Base-by-base conservation (phyloP, 2,797 vertebrate genomes). In the Lerista edwardsae region DNA sequence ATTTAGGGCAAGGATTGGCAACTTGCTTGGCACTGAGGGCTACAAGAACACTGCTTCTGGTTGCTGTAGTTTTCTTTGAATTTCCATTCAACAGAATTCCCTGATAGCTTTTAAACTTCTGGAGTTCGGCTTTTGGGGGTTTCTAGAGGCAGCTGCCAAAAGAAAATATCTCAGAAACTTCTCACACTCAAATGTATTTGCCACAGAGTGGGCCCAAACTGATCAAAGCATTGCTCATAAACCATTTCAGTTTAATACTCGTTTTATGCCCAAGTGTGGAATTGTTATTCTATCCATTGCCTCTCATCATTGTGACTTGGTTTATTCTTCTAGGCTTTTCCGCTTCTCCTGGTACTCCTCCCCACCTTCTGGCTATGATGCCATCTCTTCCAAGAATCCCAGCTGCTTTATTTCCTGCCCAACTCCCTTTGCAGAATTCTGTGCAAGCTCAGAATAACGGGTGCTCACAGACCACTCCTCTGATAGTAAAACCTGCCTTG, bases 241-340 rank as follows among this genome's bases (percentile, higher is more conserved):
- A 39, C 39, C 34, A 8, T 19, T 10, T 69, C 14, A 15, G 51
- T 59, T 44, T 69, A 77, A 17, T 36, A 78, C 4, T 2, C 41
- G 17, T 15, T 62, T 72, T 72, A n/a, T 61, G 75, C 25, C 34
- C 39, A 21, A 62, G 8, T 55, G 31, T 34, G 27, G 29, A 61
- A 51, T 69, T 71, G 27, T 23, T 7, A 23, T 65, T 21, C 14
- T 8, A 23, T 57, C 23, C 9, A 57, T 11, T 47, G 14, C 23
- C 36, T 55, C 55, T 76, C 15, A 31, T 73, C 27, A 39, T 55
- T 71, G 10, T 71, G 23, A 29, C 47, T 31, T 15, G 67, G 61
- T 78, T 73, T 64, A 9, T 86, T 78, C 31, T 76, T 69, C 3
- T 8, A 79, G 69, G 69, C 36, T 68, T 75, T 83, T 87, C 75